Evolutionary conservation across 2,888 invertebrate genomes (phyloP).

Genomic region (Gymnosoma rotundatum): DNA sequence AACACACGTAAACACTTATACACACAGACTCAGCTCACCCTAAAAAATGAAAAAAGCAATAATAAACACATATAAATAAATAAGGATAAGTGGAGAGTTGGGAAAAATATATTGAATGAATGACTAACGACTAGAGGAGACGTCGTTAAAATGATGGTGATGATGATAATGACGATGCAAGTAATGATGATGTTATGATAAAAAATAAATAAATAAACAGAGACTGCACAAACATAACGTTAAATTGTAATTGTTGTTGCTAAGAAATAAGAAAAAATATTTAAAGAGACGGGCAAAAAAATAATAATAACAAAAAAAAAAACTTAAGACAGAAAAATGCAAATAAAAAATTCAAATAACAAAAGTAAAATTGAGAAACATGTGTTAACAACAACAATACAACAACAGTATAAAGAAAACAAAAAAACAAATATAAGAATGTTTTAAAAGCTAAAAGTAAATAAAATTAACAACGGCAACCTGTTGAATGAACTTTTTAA

Average conservation of each 20-base stretch:
- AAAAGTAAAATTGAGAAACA: conserved; percentile 53
- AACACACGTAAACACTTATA: neutral
- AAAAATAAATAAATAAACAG: conserved; percentile 12
- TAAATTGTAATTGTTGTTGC: conserved; percentile 20
- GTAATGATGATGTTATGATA: conserved; percentile 40
- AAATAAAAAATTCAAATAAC: conserved; percentile 37
- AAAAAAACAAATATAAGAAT: conserved; percentile 69
- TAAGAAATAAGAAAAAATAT: conserved; percentile 37
- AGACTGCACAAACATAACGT: conserved; percentile 10
- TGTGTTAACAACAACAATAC: conserved; percentile 51
- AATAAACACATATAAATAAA: conserved; percentile 37
- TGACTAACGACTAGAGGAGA: conserved; percentile 60
- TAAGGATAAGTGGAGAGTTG: conserved; percentile 25
- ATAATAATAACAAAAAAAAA: conserved; percentile 16
- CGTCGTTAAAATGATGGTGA: conserved; percentile 49
- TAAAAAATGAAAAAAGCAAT: neutral
- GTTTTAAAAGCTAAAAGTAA: conserved; percentile 64
- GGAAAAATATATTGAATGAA: conserved; percentile 52
- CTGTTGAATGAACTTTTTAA: conserved; percentile 67
- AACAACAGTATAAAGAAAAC: conserved; percentile 32
- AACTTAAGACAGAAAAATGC: conserved; percentile 45
- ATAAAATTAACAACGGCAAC: conserved; percentile 65
- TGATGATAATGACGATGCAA: neutral
- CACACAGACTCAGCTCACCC: conserved; percentile 21
- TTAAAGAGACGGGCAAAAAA: conserved; percentile 45